These are phyloP conservation scores for Lasaia peninsularis DNA, from an alignment of 1,140 invertebrate species.

Conservation along the genomic window DNA sequence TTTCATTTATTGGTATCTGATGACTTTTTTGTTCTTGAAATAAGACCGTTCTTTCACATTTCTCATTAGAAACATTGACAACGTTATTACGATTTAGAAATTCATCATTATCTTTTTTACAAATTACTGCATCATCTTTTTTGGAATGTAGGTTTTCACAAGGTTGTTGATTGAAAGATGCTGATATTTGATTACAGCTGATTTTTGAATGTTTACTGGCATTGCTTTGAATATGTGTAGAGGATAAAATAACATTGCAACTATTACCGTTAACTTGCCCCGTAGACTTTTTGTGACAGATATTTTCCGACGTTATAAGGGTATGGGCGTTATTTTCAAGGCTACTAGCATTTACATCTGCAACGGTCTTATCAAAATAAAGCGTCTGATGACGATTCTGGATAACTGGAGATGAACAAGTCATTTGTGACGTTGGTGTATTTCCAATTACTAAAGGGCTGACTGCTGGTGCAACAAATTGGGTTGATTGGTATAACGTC, in stretches of 20 bases:
- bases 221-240: too few relatives aligned
- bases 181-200: too few relatives aligned
- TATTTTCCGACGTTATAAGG: neutral
- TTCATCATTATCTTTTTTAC: neutral
- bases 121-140: neutral
- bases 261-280: too few relatives aligned
- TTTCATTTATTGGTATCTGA: slow-evolving; percentile 16
- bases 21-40: slow-evolving; percentile 36
- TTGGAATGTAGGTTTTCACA: neutral
- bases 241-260: too few relatives aligned
- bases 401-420: neutral
- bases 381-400: neutral
- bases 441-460: slow-evolving; percentile 37
- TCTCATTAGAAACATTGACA: slow-evolving; percentile 19
- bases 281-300: too few relatives aligned
- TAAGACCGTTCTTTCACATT: slow-evolving; percentile 32
- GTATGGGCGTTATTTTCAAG: neutral
- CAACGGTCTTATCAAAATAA: neutral
- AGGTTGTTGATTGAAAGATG: neutral
- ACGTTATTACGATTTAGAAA: neutral
- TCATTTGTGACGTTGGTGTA: slow-evolving; percentile 13
- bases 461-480: slow-evolving; percentile 33
- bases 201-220: too few relatives aligned
- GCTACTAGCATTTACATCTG: neutral
- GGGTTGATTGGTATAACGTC: slow-evolving; percentile 35